These are phyloP conservation scores for Cynoglossus semilaevis DNA, from an alignment of 2,113 vertebrate species.

Conservation along the genomic window DNA sequence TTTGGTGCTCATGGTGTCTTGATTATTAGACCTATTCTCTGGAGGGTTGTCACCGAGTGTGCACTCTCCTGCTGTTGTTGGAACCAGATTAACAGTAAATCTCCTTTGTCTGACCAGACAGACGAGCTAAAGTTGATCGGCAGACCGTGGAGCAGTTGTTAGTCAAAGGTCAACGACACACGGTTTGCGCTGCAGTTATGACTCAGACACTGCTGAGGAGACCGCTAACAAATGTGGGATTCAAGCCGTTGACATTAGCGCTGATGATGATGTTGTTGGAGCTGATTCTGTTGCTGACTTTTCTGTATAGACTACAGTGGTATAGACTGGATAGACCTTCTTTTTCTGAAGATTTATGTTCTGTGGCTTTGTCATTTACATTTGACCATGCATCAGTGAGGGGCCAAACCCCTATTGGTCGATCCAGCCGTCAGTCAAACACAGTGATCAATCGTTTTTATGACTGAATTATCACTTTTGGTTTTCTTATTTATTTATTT, in stretches of 20 bases:
- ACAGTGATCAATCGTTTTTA: too few relatives aligned
- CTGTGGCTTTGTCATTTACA: too few relatives aligned
- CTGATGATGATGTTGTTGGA: not conserved
- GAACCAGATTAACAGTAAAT: slow-evolving; percentile 62
- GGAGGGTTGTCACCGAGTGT: slow-evolving; percentile 40
- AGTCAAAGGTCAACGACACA: slow-evolving; percentile 44
- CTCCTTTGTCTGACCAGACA: slow-evolving; percentile 64
- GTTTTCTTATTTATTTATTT: too few relatives aligned
- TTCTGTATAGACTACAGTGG: too few relatives aligned
- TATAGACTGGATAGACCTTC: too few relatives aligned
- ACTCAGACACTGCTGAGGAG: slow-evolving; percentile 12
- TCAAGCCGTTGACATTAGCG: not conserved
- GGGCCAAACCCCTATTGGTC: too few relatives aligned
- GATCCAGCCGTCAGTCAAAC: too few relatives aligned
- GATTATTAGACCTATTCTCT: slow-evolving; percentile 58
- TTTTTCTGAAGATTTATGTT: too few relatives aligned
- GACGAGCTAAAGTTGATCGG: slow-evolving; percentile 29
- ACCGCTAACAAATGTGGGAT: slow-evolving; percentile 2
- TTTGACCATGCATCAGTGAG: too few relatives aligned
- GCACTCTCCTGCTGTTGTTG: slow-evolving; percentile 48
- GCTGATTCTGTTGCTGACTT: slow-evolving; percentile 2
- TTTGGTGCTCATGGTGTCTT: slow-evolving; percentile 53
- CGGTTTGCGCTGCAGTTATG: slow-evolving; percentile 2
- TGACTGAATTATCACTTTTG: too few relatives aligned
- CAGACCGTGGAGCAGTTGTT: not conserved